A percentile compares a stretch with the other conserved stretches of the same genome.
Conservation (phyloP, 2,888 invertebrate species). For the Oithona nana region DNA sequence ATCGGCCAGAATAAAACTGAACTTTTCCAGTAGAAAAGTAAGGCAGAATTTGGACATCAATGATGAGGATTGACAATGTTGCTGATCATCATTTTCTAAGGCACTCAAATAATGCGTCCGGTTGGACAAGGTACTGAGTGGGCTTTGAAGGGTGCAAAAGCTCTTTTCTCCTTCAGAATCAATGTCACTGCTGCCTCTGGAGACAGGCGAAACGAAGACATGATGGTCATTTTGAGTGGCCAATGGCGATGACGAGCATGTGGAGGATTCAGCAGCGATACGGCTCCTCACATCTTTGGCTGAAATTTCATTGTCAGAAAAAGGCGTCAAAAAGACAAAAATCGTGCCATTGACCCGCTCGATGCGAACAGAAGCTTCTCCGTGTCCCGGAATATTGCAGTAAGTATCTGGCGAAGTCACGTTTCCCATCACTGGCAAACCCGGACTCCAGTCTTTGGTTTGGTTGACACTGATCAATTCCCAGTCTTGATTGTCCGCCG, state of each 20-base stretch:
- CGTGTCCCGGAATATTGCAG: conserved; percentile 27
- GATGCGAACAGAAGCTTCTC: conserved; percentile 30
- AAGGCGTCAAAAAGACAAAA: conserved; percentile 30
- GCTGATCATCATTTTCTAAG: neutral
- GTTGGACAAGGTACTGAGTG: neutral
- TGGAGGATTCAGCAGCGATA: no score
- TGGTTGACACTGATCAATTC: neutral
- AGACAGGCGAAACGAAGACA: neutral
- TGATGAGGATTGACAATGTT: neutral
- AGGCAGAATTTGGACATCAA: neutral
- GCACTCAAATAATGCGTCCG: neutral
- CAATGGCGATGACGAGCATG: no score
- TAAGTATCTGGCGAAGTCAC: conserved; percentile 25
- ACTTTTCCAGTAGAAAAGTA: neutral
- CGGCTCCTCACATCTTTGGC: conserved; percentile 59
- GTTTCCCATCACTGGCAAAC: neutral
- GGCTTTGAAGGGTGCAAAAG: neutral
- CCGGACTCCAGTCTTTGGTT: neutral
- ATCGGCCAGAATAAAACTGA: conserved; percentile 17
- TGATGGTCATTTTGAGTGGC: neutral
- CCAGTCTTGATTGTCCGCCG: conserved; percentile 18
- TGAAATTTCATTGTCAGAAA: conserved; percentile 51
- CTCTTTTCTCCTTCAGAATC: neutral
- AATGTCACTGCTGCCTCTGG: neutral
- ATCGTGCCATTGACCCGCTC: conserved; percentile 27